phyloP scores from a whole-genome alignment of 30 jellyfish, hydroid and myxozoan genomes.

The Nemopilema nomurai region DNA sequence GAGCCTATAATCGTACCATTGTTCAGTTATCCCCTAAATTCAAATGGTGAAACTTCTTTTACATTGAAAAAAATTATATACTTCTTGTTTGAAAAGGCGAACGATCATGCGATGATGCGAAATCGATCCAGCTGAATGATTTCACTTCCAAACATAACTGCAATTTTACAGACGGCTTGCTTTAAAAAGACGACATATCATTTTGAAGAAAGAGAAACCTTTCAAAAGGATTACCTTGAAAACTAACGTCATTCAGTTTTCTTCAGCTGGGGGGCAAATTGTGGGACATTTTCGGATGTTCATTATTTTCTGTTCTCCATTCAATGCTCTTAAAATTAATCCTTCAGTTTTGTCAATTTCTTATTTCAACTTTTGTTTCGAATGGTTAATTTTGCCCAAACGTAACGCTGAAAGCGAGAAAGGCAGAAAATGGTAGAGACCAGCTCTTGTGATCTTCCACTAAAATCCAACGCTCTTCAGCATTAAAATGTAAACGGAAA shows the following conservation, averaged over 20 bases:
- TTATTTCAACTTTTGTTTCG: neutral
- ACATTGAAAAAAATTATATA: neutral
- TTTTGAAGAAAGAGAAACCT: too few relatives aligned
- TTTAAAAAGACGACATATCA: too few relatives aligned
- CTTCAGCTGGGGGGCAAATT: too few relatives aligned
- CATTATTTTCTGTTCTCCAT: too few relatives aligned
- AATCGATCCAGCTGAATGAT: neutral
- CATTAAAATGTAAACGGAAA: neutral
- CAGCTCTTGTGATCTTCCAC: neutral
- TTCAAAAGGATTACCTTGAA: too few relatives aligned
- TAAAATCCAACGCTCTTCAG: neutral
- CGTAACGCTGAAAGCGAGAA: neutral
- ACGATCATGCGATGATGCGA: neutral
- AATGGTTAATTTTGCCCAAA: too few relatives aligned
- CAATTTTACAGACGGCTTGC: too few relatives aligned
- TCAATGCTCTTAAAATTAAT: too few relatives aligned
- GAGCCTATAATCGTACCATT: too few relatives aligned
- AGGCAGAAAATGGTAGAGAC: neutral
- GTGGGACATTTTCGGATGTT: too few relatives aligned
- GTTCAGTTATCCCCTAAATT: neutral
- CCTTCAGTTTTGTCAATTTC: neutral
- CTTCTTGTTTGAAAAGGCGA: neutral
- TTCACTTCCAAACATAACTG: neutral
- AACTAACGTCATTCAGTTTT: too few relatives aligned
- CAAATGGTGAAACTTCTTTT: neutral